A percentile compares a stretch with the other conserved stretches of the same genome.
These are phyloP conservation scores for Oreochromis niloticus DNA, from an alignment of 2,113 vertebrate species.

Conservation along the genomic window DNA sequence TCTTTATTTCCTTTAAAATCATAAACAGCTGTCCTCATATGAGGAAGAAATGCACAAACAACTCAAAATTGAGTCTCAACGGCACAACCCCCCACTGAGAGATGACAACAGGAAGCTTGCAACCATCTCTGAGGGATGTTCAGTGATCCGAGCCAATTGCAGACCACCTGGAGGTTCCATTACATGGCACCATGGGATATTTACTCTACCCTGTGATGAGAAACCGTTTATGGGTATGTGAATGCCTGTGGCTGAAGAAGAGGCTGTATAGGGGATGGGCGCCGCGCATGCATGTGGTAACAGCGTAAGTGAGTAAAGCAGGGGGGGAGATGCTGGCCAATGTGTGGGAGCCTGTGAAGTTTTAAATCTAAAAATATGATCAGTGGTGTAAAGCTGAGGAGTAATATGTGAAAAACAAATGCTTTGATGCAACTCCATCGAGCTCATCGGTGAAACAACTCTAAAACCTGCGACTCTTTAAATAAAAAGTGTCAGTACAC, in stretches of 20 bases:
- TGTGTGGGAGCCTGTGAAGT: background rate
- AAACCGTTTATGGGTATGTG: conserved; percentile 15
- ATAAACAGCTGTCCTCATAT: background rate
- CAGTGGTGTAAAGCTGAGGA: background rate
- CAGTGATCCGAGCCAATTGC: conserved; percentile 49
- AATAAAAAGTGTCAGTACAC: background rate
- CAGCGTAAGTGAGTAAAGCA: background rate
- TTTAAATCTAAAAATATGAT: conserved; percentile 13
- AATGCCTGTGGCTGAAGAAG: background rate
- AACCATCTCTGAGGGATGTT: conserved; percentile 30
- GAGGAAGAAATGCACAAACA: background rate
- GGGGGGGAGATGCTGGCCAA: background rate
- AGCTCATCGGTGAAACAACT: background rate
- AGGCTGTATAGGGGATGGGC: background rate
- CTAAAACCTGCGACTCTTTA: background rate
- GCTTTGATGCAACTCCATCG: background rate
- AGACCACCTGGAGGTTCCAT: conserved; percentile 62
- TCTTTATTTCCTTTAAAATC: conserved; percentile 38
- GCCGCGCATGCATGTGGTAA: background rate
- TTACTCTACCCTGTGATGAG: background rate
- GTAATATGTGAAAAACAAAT: background rate
- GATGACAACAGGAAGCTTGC: conserved; percentile 1
- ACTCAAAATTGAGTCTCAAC: conserved; percentile 18
- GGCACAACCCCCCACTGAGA: conserved; percentile 20
- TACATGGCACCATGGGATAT: conserved; percentile 52